Conservation (phyloP, 2,888 invertebrate species). For the Gandaritis pyraliata region DNA sequence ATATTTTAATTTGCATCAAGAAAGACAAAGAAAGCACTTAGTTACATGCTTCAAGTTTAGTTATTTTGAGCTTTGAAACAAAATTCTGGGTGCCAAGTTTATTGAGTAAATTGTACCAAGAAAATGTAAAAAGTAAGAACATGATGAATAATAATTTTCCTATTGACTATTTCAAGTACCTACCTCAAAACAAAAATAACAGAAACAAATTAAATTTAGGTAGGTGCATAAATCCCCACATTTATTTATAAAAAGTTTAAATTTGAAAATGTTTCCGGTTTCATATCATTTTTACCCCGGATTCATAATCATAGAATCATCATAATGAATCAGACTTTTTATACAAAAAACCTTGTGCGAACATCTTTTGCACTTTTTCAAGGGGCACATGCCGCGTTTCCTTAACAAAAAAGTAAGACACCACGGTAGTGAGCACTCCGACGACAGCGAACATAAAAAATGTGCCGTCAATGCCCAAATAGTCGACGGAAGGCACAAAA, state of each 20-base stretch:
- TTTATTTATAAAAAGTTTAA: no score
- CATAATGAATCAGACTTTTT: slow-evolving; percentile 14
- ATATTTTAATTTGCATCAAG: not conserved
- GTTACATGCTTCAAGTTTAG: no score
- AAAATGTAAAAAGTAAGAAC: not conserved
- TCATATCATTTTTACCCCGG: no score
- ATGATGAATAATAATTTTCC: no score
- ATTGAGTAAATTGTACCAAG: not conserved
- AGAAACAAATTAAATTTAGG: no score
- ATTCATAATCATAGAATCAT: not conserved
- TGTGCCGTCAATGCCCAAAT: slow-evolving; percentile 58
- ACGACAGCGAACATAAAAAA: slow-evolving; percentile 60
- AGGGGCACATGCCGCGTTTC: slow-evolving; percentile 64
- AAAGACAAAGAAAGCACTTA: not conserved
- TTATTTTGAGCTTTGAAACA: no score
- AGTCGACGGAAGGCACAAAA: slow-evolving; percentile 44
- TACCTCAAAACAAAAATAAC: no score
- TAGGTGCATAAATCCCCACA: no score
- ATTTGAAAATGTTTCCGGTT: no score
- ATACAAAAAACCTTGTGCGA: slow-evolving; percentile 50
- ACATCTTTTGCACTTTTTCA: slow-evolving; percentile 54
- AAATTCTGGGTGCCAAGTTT: slow-evolving; percentile 1
- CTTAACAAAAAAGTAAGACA: slow-evolving; percentile 55
- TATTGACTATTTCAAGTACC: no score
- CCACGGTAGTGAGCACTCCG: slow-evolving; percentile 46